A percentile compares a stretch with the other conserved stretches of the same genome.
Evolutionary conservation across 1,140 invertebrate genomes (phyloP).

Genomic region (Matsumurasca onukii): DNA sequence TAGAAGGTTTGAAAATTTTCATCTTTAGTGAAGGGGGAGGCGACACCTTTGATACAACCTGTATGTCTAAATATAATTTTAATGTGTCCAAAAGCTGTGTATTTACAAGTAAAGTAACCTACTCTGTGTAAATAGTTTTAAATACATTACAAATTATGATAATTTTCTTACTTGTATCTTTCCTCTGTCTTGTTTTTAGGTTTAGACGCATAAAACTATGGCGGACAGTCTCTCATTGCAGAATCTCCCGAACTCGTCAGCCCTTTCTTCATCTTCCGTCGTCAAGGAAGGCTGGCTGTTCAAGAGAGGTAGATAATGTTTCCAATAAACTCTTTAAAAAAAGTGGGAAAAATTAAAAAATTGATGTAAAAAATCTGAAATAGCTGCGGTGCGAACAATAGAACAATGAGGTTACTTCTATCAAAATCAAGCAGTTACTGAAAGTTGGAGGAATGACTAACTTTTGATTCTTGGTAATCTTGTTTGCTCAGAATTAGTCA

Average conservation of each 20-base stretch:
- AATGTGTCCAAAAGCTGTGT: too few relatives aligned
- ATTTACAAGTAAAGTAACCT: too few relatives aligned
- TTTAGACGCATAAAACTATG: constrained; percentile 11
- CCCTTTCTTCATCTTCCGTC: constrained; percentile 45
- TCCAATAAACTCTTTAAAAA: background rate
- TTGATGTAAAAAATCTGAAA: background rate
- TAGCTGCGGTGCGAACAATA: background rate
- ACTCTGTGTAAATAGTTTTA: too few relatives aligned
- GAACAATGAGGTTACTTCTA: background rate
- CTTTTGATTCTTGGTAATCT: background rate
- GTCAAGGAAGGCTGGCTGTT: constrained; percentile 83
- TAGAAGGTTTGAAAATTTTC: too few relatives aligned
- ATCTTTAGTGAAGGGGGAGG: too few relatives aligned
- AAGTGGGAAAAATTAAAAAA: background rate
- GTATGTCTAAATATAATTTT: too few relatives aligned
- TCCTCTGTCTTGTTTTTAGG: constrained; percentile 35
- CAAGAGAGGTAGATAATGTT: constrained; percentile 62
- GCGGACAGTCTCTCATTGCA: constrained; percentile 4
- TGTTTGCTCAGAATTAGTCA: background rate
- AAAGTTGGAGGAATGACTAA: background rate
- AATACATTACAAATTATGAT: background rate
- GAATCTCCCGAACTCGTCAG: background rate
- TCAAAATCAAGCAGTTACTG: too few relatives aligned
- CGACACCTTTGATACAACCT: too few relatives aligned
- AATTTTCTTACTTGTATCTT: background rate